Evolutionary conservation across 2,888 invertebrate species (phyloP).

Genomic region (Andrena minutula): DNA sequence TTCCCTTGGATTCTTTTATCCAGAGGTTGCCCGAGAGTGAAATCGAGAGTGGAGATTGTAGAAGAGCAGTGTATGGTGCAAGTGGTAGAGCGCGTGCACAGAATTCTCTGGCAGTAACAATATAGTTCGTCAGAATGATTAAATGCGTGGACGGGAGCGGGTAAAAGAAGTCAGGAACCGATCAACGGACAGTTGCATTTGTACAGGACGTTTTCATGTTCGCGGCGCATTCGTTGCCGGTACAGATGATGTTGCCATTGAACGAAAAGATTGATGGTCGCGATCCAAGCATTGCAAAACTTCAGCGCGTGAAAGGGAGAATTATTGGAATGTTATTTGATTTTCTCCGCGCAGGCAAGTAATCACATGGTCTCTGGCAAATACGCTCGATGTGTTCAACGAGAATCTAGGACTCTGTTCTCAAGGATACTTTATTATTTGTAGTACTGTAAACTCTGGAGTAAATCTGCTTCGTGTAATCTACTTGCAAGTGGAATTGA

Average conservation of each 20-base stretch:
- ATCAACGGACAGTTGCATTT: not conserved
- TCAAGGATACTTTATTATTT: constrained; percentile 11
- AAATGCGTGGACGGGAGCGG: not conserved
- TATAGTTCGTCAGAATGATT: not conserved
- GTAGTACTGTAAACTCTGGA: not conserved
- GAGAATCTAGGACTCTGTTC: constrained; percentile 8
- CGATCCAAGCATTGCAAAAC: constrained; percentile 34
- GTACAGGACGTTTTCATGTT: constrained; percentile 2
- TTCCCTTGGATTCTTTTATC: not conserved
- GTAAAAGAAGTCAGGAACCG: constrained; percentile 2
- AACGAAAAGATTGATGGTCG: constrained; percentile 44
- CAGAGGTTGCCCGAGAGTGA: not conserved
- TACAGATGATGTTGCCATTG: constrained; percentile 14
- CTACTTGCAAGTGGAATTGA: no score
- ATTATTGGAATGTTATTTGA: constrained; percentile 41
- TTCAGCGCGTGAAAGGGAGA: constrained; percentile 43
- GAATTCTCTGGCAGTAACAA: not conserved
- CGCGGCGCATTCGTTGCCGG: not conserved
- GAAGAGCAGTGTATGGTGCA: not conserved
- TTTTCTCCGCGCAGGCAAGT: constrained; percentile 4
- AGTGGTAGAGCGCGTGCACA: not conserved
- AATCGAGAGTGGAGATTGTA: not conserved
- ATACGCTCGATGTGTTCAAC: constrained; percentile 18
- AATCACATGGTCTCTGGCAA: not conserved
- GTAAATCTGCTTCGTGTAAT: not conserved